Base-by-base conservation (phyloP, 2,888 invertebrate species). In the Drosophila robusta region DNA sequence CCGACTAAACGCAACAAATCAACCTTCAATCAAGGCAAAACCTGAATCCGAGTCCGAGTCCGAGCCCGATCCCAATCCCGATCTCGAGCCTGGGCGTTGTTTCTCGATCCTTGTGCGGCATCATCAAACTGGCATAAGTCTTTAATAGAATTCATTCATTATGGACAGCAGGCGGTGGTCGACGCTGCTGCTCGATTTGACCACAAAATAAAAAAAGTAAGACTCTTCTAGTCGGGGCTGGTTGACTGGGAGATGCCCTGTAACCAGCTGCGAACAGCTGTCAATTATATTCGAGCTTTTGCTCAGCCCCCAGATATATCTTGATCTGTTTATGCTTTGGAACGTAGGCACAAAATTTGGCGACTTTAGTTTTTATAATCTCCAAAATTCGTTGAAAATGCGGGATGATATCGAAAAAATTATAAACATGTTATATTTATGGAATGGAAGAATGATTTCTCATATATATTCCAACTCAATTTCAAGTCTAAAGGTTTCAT, bases 71-170 rank as follows among this genome's bases (percentile, higher is more conserved):
- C 12, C 34, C 4, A 12, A 34, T 0, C 34, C 34, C 34, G 34
- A 34, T 12, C 29, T 34, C 34, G 34, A 71, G 47, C 39, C 55
- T 45, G 55, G 46, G 46, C 55, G 54, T 60, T 76, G 46, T 45
- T 36, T 12, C 34, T 34, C 72, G 66, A 78, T 84, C 79, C 87
- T 70, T 67, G 71, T 76, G 84, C 90, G 90, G 91, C 90, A 90
- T 90, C 89, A 90, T 89, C 90, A 90, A 90, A 90, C 90, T 89
- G 85, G 77, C 86, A 86, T 87, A 90, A 90, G 90, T 90, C 90
- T 90, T 90, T 80, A 86, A 84, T 85, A 89, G 82, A 80, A 87
- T 84, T 89, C 87, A 89, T 87, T 87, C 87, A 89, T 81, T 79
- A 87, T 69, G 72, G 75, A 70, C 74, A 70, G 52, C 72, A 69